Conservation (phyloP, 1,140 invertebrate genomes). For the Leucophenga varia region DNA sequence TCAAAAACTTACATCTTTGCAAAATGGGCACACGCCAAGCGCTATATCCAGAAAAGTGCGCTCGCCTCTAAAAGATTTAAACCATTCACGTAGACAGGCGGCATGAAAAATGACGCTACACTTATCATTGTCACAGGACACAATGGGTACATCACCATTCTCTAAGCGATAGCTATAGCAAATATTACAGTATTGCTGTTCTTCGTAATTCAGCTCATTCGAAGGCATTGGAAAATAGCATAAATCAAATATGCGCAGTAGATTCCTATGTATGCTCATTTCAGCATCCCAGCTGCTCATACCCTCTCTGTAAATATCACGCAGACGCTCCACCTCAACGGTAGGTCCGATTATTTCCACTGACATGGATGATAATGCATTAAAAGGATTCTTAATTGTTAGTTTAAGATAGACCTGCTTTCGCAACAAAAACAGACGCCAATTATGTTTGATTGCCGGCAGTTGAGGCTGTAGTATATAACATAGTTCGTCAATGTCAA, state of each 20-base stretch:
- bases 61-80: too few relatives aligned
- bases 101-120: constrained; percentile 50
- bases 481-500: constrained; percentile 46
- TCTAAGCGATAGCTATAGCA: constrained; percentile 45
- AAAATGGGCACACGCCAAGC: too few relatives aligned
- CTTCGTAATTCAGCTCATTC: constrained; percentile 1
- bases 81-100: constrained; percentile 46
- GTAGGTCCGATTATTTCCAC: constrained; percentile 48
- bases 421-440: constrained; percentile 36
- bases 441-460: constrained; percentile 39
- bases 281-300: constrained; percentile 44
- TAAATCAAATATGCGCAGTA: constrained; percentile 47
- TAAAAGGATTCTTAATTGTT: constrained; percentile 37
- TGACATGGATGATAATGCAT: constrained; percentile 29
- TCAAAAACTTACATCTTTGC: too few relatives aligned
- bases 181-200: constrained; percentile 42
- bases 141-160: constrained; percentile 36
- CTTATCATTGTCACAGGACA: constrained; percentile 44
- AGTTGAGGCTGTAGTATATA: constrained; percentile 40
- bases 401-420: constrained; percentile 41
- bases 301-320: constrained; percentile 38
- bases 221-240: constrained; percentile 48
- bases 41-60: too few relatives aligned
- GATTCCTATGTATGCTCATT: constrained; percentile 45
- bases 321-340: constrained; percentile 32